phyloP scores from a whole-genome alignment of 2,888 invertebrate species.

The Epirrhoe tristata region DNA sequence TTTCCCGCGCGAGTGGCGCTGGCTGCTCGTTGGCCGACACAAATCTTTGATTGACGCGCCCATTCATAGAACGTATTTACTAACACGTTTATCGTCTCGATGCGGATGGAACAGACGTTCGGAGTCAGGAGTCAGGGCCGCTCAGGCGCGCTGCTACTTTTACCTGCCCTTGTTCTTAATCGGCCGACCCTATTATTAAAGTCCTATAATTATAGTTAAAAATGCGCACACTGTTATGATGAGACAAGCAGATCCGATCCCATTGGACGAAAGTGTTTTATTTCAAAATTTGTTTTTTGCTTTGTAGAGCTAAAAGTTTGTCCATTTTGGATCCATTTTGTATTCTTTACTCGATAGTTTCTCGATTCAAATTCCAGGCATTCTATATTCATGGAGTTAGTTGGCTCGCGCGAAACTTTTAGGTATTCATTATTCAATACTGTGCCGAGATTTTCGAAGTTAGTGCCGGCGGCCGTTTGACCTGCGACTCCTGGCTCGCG shows the following conservation, averaged over 20 bases:
- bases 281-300: no score
- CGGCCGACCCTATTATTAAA: background rate
- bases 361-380: background rate
- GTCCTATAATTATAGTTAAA: background rate
- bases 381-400: background rate
- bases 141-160: background rate
- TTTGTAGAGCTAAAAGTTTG: no score
- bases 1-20: background rate
- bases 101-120: background rate
- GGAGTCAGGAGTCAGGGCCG: background rate
- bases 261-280: background rate
- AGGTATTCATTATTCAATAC: background rate
- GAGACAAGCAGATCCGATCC: background rate
- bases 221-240: no score
- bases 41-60: constrained; percentile 13
- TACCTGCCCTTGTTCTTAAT: background rate
- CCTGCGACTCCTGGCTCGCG: background rate
- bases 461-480: background rate
- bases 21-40: constrained; percentile 4
- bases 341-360: background rate
- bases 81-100: background rate
- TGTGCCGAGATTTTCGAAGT: background rate
- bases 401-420: background rate
- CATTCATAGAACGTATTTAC: constrained; percentile 8
- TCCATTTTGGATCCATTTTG: no score